Conservation (phyloP, 2,888 invertebrate species). For the Ommatoiulus sabulosus region DNA sequence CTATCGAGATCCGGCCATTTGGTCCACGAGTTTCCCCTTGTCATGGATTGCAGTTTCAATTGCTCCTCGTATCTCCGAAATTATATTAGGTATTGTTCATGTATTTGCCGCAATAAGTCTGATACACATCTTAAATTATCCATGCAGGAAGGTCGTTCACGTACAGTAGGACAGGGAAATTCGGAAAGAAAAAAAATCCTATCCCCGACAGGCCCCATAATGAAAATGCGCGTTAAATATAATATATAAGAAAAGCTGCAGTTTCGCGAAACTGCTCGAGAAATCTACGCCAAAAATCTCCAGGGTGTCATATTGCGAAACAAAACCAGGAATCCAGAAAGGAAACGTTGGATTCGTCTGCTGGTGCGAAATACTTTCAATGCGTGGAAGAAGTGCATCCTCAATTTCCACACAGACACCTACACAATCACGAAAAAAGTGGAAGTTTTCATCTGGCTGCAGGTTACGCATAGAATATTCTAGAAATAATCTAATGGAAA, state of each 20-base stretch:
- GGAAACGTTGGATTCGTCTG: constrained; percentile 23
- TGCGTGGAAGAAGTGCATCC: neutral
- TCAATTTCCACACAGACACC: neutral
- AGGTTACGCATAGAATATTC: neutral
- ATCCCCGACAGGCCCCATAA: neutral
- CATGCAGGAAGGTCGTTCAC: constrained; percentile 24
- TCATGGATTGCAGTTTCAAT: neutral
- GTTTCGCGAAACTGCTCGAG: constrained; percentile 15
- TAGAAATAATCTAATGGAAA: constrained; percentile 21
- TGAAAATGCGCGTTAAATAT: constrained; percentile 36
- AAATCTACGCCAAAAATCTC: constrained; percentile 26
- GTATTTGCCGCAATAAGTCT: neutral
- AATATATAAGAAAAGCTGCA: constrained; percentile 28
- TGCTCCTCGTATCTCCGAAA: neutral
- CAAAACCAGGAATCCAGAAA: constrained; percentile 40
- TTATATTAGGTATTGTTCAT: neutral
- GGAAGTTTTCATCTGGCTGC: neutral
- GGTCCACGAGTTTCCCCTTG: neutral
- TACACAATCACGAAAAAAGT: neutral
- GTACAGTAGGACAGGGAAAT: neutral
- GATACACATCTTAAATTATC: constrained; percentile 40
- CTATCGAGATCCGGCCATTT: neutral
- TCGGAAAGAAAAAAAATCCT: neutral
- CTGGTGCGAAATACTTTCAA: neutral
- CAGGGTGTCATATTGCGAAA: constrained; percentile 23